Base-by-base conservation (phyloP, 2,113 vertebrate genomes). In the Megaceryle torquata region DNA sequence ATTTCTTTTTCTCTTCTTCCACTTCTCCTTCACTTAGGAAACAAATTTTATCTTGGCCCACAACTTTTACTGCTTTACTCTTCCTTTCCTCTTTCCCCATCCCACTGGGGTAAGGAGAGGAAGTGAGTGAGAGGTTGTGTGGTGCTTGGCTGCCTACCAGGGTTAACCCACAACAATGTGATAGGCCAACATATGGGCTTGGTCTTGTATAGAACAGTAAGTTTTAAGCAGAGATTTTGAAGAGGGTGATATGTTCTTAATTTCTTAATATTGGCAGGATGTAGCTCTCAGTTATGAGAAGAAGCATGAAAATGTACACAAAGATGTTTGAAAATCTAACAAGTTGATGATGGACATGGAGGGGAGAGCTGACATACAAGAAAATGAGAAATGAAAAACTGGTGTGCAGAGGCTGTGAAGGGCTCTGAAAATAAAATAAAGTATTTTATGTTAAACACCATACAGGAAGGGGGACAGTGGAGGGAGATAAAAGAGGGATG, bases 31-130 rank as follows among this genome's bases (percentile, higher is more conserved):
- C 33, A 39, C 24, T 35, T 70, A 31, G 4, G n/a, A 71, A 93
- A 43, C 1, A 44, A 33, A 20, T 37, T 28, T 59, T 59, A 22
- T 15, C 20, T 68, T 35, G n/a, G 54, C 1, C 2, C 4, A 8
- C 20, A 18, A 26, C 2, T 33, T 80, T 63, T 54, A 39, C 22
- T 59, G 15, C 3, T 68, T 68, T 41, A 35, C 8, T 91, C 2
- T 2, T 67, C 46, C 9, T 76, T 82, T 79, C 25, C 19, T 43
- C 41, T 75, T 67, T 50, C 7, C 28, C 10, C 20, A 39, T 37
- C 13, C 20, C 20, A 25, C 13, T 25, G 11, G 15, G 4, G 6
- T 41, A 17, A 31, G 7, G 6, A 5, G 2, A 3, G 6, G 1
- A 28, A 68, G 6, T 41, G 10, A 59, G 33, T 4, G 6, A 57